Base-by-base conservation (phyloP, 2,113 vertebrate species). In the Sardina pilchardus region DNA sequence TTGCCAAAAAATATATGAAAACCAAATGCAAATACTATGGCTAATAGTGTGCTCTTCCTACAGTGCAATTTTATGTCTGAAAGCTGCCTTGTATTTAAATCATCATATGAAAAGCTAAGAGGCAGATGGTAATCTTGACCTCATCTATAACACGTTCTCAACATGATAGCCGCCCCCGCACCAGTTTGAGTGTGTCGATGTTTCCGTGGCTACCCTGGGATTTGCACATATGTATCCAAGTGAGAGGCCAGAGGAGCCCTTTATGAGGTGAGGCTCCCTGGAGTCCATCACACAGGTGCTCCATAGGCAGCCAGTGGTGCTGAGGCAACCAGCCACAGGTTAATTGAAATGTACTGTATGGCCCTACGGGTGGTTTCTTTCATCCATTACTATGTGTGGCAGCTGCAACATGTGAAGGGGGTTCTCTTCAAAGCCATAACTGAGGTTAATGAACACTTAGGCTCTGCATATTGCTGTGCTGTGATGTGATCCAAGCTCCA, bases 371-470 rank as follows among this genome's bases (percentile, higher is more conserved):
- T 83, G 9, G 42, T n/a, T 78, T 17, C 53, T 80, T 44, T 36
- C 8, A 50, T 50, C 12, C 78, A 44, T 75, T 82, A 45, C 19
- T 19, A 16, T 78, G 71, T 78, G 3, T 78, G 30, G 3, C 71
- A 14, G 71, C 47, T 80, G 67, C 16, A 81, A 42, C 44, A 48
- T 14, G 30, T 84, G 82, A 87, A 86, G 83, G 36, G 80, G 43
- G 34, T 19, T 59, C 45, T 63, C 71, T 8, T 82, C 81, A 48
- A 80, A 53, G 63, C 53, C 53, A 30, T n/a, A 50, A 80, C 36
- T 30, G 53, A 80, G 63, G 86, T 42, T 87, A 87, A 87, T 87
- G 75, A 84, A 45, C 82, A 67, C 47, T 87, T 81, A 84, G 50
- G 45, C 39, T 14, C 26, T 16, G 16, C n/a, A 30, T 78, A 16